A percentile compares a stretch with the other conserved stretches of the same genome.
phyloP scores from a whole-genome alignment of 2,797 vertebrate species.

The Siniperca scherzeri region DNA sequence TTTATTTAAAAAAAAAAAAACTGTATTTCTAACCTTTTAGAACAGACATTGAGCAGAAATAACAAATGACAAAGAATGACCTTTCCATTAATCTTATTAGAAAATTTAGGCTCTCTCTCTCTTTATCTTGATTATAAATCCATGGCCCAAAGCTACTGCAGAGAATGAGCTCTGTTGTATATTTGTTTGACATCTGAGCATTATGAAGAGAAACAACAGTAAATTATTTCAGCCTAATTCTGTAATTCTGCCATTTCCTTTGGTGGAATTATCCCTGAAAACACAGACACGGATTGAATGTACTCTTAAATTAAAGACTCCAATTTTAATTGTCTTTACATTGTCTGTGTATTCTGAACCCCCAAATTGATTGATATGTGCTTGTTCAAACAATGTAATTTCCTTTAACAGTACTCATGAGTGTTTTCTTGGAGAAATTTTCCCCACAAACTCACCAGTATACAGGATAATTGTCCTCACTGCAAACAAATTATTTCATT shows the following conservation, averaged over 20 bases:
- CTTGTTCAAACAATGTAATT: conserved; percentile 46
- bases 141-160: conserved; percentile 24
- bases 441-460: conserved; percentile 12
- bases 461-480: conserved; percentile 10
- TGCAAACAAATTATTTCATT: conserved; percentile 37
- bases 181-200: conserved; percentile 20
- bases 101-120: conserved; percentile 3
- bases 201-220: conserved; percentile 40
- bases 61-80: conserved; percentile 32
- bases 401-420: conserved; percentile 21
- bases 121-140: conserved; percentile 24
- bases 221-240: conserved; percentile 32
- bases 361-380: conserved; percentile 9
- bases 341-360: conserved; percentile 31
- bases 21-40: conserved; percentile 43
- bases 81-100: conserved; percentile 12
- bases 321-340: conserved; percentile 35
- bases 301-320: conserved; percentile 42
- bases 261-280: conserved; percentile 56
- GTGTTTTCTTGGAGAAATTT: conserved; percentile 15
- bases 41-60: conserved; percentile 34
- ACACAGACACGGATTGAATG: conserved; percentile 20
- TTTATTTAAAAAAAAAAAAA: conserved; percentile 36
- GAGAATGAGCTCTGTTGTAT: conserved; percentile 17
- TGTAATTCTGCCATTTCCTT: conserved; percentile 72